Evolutionary conservation across 2,113 vertebrate genomes (phyloP).

Genomic region (Plecotus auritus): DNA sequence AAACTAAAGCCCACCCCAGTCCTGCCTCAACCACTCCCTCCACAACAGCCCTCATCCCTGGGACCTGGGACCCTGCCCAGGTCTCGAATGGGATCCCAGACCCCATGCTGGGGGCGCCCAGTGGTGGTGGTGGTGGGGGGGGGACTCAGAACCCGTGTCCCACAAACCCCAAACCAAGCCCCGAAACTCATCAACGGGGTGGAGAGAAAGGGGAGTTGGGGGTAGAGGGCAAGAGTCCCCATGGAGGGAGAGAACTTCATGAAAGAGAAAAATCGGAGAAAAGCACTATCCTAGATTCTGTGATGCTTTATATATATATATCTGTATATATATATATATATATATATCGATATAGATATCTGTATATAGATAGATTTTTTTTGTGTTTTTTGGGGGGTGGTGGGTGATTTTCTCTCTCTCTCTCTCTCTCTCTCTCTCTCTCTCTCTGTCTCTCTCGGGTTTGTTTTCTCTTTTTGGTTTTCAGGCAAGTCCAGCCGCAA

Average conservation of each 20-base stretch:
- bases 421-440: constrained; percentile 9
- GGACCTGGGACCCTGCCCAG: neutral
- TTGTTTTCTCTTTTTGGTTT: constrained; percentile 71
- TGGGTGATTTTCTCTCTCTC: constrained; percentile 26
- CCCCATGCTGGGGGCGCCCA: neutral
- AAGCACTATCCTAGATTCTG: constrained; percentile 80
- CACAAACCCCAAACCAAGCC: constrained; percentile 9
- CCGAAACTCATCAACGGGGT: neutral
- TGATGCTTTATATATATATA: constrained; percentile 74
- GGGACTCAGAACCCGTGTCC: neutral
- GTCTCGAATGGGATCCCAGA: neutral
- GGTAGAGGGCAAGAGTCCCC: constrained; percentile 45
- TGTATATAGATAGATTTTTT: constrained; percentile 66
- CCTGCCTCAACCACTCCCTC: neutral
- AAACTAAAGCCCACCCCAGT: neutral
- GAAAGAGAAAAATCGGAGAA: constrained; percentile 75
- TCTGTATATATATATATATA: constrained; percentile 61
- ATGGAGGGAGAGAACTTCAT: constrained; percentile 64
- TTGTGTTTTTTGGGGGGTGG: constrained; percentile 54
- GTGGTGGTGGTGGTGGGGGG: neutral
- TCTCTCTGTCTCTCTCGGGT: constrained; percentile 8
- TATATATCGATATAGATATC: constrained; percentile 67
- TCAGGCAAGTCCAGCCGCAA: constrained; percentile 79
- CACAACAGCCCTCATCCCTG: neutral
- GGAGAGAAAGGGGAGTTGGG: neutral